phyloP scores from a whole-genome alignment of 2,888 invertebrate species.

The Neoscelio sp. region DNA sequence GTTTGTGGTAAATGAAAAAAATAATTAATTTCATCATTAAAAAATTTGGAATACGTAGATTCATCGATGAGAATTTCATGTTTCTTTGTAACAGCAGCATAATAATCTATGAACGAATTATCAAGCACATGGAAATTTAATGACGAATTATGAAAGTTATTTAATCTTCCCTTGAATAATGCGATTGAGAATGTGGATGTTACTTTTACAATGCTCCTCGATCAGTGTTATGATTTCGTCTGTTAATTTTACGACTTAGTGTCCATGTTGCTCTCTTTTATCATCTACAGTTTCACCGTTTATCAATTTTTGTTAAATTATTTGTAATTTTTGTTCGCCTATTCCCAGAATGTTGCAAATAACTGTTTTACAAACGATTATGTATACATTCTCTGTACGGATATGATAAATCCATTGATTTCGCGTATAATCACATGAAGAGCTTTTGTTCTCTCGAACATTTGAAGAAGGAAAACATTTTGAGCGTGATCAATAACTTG shows the following conservation, averaged over 20 bases:
- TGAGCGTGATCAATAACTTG: too few relatives aligned
- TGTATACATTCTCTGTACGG: neutral
- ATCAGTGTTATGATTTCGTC: conserved; percentile 42
- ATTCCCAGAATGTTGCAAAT: conserved; percentile 1
- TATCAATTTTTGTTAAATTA: conserved; percentile 1
- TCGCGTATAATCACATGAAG: neutral
- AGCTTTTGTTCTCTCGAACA: too few relatives aligned
- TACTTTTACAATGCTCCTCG: conserved; percentile 39
- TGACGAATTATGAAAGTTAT: conserved; percentile 41
- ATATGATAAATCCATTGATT: conserved; percentile 6
- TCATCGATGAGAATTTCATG: conserved; percentile 11
- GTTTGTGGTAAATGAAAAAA: too few relatives aligned
- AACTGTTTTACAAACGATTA: conserved; percentile 1
- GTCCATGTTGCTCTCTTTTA: conserved; percentile 10
- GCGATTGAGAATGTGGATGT: conserved; percentile 49
- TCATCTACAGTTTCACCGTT: conserved; percentile 4
- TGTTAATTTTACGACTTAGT: conserved; percentile 28
- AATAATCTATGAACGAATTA: conserved; percentile 24
- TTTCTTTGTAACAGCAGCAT: conserved; percentile 19
- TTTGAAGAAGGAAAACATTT: too few relatives aligned
- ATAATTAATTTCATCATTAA: too few relatives aligned
- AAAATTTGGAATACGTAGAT: too few relatives aligned
- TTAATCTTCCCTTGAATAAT: conserved; percentile 33
- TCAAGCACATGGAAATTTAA: conserved; percentile 13
- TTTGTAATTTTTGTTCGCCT: neutral